phyloP scores from a whole-genome alignment of 92 coral and sea anemone genomes.

The Actinernus sp. region DNA sequence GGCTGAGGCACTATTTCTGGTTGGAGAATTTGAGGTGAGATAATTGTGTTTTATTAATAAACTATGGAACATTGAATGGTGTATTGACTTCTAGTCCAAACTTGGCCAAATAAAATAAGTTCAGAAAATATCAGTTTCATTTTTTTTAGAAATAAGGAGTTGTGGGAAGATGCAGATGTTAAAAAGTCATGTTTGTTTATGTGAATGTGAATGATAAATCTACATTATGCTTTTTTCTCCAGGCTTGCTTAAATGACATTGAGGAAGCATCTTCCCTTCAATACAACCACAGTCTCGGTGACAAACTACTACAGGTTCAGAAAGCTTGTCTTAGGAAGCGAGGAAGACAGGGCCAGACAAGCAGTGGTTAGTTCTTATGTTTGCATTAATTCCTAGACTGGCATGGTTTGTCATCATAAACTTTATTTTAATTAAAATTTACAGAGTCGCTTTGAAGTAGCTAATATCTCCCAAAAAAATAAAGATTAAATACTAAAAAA shows the following conservation, averaged over 20 bases:
- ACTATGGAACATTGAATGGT: no score
- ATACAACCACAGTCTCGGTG: constrained; percentile 59
- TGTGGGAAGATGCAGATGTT: not conserved
- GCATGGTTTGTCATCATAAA: no score
- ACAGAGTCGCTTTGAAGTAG: no score
- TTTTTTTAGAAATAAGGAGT: not conserved
- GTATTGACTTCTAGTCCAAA: no score
- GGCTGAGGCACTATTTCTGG: constrained; percentile 75
- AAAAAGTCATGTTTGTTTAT: not conserved
- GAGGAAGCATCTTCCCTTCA: constrained; percentile 67
- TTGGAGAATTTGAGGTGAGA: constrained; percentile 73
- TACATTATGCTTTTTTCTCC: no score
- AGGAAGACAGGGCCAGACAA: constrained; percentile 38
- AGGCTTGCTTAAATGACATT: constrained; percentile 84
- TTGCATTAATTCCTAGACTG: no score
- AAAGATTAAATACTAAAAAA: no score
- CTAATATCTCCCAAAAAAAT: no score
- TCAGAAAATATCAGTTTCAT: no score
- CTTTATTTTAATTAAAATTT: no score
- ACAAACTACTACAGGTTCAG: constrained; percentile 59
- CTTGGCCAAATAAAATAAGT: no score
- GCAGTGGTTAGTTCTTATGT: constrained; percentile 30
- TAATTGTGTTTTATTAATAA: not conserved
- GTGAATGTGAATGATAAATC: no score
- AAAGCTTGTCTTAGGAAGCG: constrained; percentile 66